Percentiles rank a stretch among this genome's conserved stretches.
Evolutionary conservation across 2,888 invertebrate species (phyloP).

Genomic region (Ferdinandea cuprea): DNA sequence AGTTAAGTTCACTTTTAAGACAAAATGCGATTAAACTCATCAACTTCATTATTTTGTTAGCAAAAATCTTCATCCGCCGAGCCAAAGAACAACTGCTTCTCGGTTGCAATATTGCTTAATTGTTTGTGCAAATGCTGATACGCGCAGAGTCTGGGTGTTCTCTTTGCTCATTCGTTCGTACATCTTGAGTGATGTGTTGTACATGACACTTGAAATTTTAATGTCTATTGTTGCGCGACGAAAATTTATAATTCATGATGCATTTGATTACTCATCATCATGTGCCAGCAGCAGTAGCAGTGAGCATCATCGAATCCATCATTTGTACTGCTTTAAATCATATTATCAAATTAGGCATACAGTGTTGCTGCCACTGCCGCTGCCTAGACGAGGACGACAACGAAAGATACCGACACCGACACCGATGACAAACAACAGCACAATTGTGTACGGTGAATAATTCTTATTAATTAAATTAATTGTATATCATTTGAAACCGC

Average conservation of each 20-base stretch:
- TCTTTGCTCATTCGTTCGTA: neutral
- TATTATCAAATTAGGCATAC: slow-evolving; percentile 19
- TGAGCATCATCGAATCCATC: slow-evolving; percentile 42
- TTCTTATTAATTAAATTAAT: slow-evolving; percentile 65
- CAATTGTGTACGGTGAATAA: slow-evolving; percentile 42
- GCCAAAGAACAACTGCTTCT: neutral
- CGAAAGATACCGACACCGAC: no score
- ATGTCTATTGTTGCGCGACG: slow-evolving; percentile 36
- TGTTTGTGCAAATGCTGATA: slow-evolving; percentile 47
- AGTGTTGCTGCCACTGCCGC: slow-evolving; percentile 5
- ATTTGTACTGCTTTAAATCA: slow-evolving; percentile 37
- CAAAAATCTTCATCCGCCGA: no score
- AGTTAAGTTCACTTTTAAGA: slow-evolving; percentile 19
- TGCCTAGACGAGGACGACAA: neutral
- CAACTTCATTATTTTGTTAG: slow-evolving; percentile 10
- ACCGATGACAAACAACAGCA: slow-evolving; percentile 14
- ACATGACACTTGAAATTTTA: slow-evolving; percentile 16
- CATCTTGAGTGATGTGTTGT: slow-evolving; percentile 19
- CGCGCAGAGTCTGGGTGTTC: slow-evolving; percentile 27
- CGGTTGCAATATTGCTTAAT: slow-evolving; percentile 44
- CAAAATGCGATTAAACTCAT: slow-evolving; percentile 12
- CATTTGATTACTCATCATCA: slow-evolving; percentile 66
- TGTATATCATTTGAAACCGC: slow-evolving; percentile 26
- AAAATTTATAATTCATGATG: slow-evolving; percentile 66
- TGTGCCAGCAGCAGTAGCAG: slow-evolving; percentile 3